A percentile compares a stretch with the other conserved stretches of the same genome.
These are phyloP conservation scores for Trichechus manatus DNA, from an alignment of 2,113 vertebrate genomes.

Conservation along the genomic window DNA sequence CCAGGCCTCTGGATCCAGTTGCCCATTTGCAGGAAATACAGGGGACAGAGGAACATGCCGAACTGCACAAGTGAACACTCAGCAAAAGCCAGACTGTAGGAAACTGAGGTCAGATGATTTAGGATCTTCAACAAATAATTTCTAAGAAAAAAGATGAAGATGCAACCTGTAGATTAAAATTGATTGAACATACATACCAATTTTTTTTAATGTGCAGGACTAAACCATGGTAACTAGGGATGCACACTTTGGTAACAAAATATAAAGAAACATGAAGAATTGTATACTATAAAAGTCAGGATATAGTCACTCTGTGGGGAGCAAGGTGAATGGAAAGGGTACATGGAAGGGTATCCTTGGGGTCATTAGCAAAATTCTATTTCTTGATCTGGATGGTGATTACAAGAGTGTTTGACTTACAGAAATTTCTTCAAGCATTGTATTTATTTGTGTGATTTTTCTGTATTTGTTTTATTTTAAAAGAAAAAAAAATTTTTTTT, in stretches of 20 bases:
- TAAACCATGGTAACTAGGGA: neutral
- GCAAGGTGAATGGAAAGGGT: neutral
- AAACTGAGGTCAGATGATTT: neutral
- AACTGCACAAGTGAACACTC: neutral
- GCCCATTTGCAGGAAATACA: neutral
- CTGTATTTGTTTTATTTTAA: slow-evolving; percentile 1
- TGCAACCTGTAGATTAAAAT: neutral
- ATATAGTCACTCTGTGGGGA: neutral
- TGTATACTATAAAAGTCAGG: neutral
- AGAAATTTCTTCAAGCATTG: neutral
- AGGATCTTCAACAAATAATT: neutral
- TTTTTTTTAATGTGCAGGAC: neutral
- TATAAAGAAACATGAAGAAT: neutral
- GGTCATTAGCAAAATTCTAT: neutral
- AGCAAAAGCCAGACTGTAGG: neutral
- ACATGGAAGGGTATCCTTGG: neutral
- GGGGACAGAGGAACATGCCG: neutral
- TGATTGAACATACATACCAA: neutral
- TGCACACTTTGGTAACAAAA: neutral
- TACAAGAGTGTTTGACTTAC: neutral
- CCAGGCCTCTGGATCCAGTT: neutral
- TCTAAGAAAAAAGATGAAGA: neutral
- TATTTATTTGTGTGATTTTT: slow-evolving; percentile 4
- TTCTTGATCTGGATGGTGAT: neutral
- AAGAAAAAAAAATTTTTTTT: neutral